A percentile compares a stretch with the other conserved stretches of the same genome.
These are phyloP conservation scores for Gracilinanus agilis DNA, from an alignment of 2,113 vertebrate species.

Conservation along the genomic window DNA sequence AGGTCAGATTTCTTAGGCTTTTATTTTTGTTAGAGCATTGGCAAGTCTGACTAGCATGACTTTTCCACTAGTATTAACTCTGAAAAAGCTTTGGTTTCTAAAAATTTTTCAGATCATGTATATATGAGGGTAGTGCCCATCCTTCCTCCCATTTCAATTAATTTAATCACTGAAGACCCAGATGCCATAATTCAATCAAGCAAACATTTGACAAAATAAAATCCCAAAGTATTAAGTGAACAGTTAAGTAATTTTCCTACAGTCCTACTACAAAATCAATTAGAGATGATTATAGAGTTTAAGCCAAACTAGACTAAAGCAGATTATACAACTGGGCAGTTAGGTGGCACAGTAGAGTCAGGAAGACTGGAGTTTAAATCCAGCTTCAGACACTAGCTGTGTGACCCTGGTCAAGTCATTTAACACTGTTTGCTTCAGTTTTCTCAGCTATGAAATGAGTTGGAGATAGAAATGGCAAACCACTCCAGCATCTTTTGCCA, in stretches of 20 bases:
- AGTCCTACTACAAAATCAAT: neutral
- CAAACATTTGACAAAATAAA: neutral
- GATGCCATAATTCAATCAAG: neutral
- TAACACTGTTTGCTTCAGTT: no score
- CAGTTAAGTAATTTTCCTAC: neutral
- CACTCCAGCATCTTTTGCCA: no score
- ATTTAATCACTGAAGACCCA: neutral
- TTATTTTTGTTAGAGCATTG: neutral
- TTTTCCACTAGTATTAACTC: neutral
- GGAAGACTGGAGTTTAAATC: no score
- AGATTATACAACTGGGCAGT: no score
- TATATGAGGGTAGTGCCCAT: neutral
- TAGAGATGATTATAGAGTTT: neutral
- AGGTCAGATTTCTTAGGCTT: neutral
- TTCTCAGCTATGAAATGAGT: no score
- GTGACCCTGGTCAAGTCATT: no score
- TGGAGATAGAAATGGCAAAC: no score
- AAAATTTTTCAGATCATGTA: neutral
- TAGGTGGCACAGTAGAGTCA: no score
- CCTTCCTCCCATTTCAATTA: neutral
- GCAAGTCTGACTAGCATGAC: neutral
- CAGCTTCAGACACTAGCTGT: no score
- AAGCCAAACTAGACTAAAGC: neutral
- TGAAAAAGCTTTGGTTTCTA: neutral
- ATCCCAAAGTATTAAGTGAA: neutral